Conservation (phyloP, 1,140 invertebrate genomes). For the Neodiprion pinetum region DNA sequence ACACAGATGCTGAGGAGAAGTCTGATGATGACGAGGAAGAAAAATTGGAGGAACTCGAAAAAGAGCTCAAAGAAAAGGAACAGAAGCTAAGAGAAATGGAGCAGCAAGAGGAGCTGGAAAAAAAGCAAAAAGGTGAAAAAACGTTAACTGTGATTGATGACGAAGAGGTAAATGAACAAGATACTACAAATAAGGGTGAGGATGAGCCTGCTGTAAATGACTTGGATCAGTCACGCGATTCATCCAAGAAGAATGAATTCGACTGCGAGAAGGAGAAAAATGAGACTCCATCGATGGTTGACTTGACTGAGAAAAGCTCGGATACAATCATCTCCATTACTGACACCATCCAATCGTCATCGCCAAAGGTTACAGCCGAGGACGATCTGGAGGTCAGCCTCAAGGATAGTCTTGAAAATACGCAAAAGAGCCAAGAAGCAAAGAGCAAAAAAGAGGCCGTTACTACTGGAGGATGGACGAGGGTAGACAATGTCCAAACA, state of each 20-base stretch:
- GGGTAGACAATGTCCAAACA: slow-evolving; percentile 25
- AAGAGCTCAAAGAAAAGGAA: slow-evolving; percentile 14
- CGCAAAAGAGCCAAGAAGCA: slow-evolving; percentile 22
- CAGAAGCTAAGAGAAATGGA: slow-evolving; percentile 10
- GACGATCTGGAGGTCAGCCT: slow-evolving; percentile 14
- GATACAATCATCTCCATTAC: slow-evolving; percentile 29
- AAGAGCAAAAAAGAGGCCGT: slow-evolving; percentile 27
- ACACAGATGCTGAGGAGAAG: slow-evolving; percentile 5
- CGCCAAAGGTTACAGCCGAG: slow-evolving; percentile 27
- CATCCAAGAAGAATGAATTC: slow-evolving; percentile 3
- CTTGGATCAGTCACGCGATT: not conserved
- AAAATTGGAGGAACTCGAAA: slow-evolving; percentile 14
- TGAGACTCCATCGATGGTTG: slow-evolving; percentile 9
- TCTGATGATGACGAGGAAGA: slow-evolving; percentile 24
- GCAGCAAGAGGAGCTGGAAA: slow-evolving; percentile 10
- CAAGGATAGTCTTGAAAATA: slow-evolving; percentile 8
- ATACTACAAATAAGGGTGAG: not conserved
- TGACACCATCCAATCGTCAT: slow-evolving; percentile 19
- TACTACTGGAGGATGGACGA: slow-evolving; percentile 22
- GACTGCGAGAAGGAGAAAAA: not conserved
- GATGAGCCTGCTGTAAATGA: not conserved
- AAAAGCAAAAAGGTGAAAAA: not conserved
- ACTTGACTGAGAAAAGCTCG: slow-evolving; percentile 28
- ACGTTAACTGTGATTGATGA: slow-evolving; percentile 5
- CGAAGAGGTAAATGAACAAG: not conserved